Evolutionary conservation across 1,140 invertebrate genomes (phyloP).

Genomic region (Leptopilina clavipes): DNA sequence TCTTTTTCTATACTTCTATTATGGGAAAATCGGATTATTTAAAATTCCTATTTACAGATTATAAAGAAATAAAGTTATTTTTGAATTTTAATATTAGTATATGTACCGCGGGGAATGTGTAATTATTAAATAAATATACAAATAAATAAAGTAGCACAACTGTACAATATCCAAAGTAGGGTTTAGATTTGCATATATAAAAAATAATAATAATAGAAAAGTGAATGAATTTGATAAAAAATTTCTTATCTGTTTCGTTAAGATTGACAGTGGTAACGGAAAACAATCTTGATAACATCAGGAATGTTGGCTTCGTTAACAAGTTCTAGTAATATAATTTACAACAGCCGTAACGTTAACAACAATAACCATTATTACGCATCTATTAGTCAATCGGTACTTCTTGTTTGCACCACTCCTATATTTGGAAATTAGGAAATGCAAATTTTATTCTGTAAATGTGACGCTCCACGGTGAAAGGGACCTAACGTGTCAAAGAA

Average conservation of each 20-base stretch:
- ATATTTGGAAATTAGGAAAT: too few species aligned
- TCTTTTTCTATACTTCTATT: not conserved
- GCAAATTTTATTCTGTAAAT: too few species aligned
- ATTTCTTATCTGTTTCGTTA: not conserved
- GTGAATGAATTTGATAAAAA: not conserved
- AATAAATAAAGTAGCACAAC: too few species aligned
- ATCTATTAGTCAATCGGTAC: not conserved
- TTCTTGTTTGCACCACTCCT: too few species aligned
- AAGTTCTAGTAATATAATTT: not conserved
- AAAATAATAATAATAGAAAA: not conserved
- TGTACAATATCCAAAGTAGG: too few species aligned
- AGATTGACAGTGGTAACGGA: not conserved
- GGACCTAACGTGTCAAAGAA: too few species aligned
- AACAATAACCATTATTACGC: not conserved
- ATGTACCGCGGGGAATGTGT: too few species aligned
- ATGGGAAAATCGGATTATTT: not conserved
- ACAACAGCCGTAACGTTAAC: not conserved
- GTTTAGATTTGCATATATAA: not conserved
- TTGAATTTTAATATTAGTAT: not conserved
- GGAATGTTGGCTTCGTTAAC: not conserved
- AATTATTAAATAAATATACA: too few species aligned
- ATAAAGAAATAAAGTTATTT: too few species aligned
- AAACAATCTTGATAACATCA: not conserved
- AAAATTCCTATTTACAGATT: too few species aligned
- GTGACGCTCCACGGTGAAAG: too few species aligned